These are phyloP conservation scores for Muscina levida DNA, from an alignment of 2,888 invertebrate species.

Conservation along the genomic window DNA sequence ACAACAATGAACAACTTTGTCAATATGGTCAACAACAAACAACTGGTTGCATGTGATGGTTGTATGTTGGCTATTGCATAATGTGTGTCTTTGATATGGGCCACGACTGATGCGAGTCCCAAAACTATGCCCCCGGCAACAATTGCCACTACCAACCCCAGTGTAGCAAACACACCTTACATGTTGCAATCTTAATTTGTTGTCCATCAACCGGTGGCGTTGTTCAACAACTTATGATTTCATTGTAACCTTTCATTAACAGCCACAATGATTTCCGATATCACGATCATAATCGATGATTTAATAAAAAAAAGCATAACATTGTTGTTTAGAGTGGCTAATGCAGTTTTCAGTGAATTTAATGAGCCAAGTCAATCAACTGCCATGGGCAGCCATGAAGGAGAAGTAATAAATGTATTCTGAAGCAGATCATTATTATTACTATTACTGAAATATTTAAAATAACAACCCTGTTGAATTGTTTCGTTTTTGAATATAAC, in stretches of 20 bases:
- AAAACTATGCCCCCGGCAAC: background rate
- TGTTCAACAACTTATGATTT: background rate
- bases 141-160: too few species aligned
- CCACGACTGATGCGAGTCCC: background rate
- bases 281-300: conserved; percentile 41
- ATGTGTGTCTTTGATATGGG: conserved; percentile 39
- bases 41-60: background rate
- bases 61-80: conserved; percentile 35
- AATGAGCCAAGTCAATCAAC: conserved; percentile 75
- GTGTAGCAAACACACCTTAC: too few species aligned
- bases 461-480: too few species aligned
- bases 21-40: conserved; percentile 13
- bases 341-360: background rate
- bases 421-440: too few species aligned
- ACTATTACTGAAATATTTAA: too few species aligned
- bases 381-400: conserved; percentile 82
- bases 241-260: conserved; percentile 26
- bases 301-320: background rate
- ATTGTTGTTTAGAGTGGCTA: conserved; percentile 3
- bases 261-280: conserved; percentile 21
- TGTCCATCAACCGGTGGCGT: background rate
- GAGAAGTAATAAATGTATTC: conserved; percentile 56
- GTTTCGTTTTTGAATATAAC: too few species aligned
- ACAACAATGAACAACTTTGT: conserved; percentile 57
- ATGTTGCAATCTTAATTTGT: conserved; percentile 11